A percentile compares a stretch with the other conserved stretches of the same genome.
Conservation (phyloP, 1,140 invertebrate species). For the Hylaeus anthracinus region DNA sequence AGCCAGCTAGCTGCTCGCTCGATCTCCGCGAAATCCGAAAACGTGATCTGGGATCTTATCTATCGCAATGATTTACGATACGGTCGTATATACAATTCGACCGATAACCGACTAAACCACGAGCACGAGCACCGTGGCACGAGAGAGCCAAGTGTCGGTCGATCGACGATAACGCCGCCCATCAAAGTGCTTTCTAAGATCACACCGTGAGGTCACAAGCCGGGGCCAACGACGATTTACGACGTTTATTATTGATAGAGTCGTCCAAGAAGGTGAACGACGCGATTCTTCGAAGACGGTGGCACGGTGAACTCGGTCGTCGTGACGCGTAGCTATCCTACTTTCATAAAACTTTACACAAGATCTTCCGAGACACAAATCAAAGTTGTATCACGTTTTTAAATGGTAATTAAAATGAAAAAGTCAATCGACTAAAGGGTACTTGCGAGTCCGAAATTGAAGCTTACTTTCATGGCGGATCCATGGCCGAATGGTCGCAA, state of each 20-base stretch:
- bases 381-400: no score
- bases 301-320: no score
- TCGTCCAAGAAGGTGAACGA: neutral
- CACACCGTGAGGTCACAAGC: constrained; percentile 43
- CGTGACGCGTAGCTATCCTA: no score
- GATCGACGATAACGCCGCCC: constrained; percentile 58
- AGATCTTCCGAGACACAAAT: no score
- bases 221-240: constrained; percentile 45
- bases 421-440: no score
- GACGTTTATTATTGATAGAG: constrained; percentile 53
- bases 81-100: constrained; percentile 21
- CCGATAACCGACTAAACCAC: constrained; percentile 43
- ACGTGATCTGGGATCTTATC: constrained; percentile 63
- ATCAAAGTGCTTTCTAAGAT: constrained; percentile 57
- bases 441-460: no score
- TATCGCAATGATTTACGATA: constrained; percentile 59
- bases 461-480: no score
- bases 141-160: constrained; percentile 46
- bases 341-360: no score
- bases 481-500: constrained; percentile 43
- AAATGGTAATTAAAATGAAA: no score
- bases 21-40: constrained; percentile 56
- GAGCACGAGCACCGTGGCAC: constrained; percentile 14
- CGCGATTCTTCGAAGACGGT: neutral
- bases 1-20: neutral